Conservation (phyloP, 2,113 vertebrate genomes). For the Merops nubicus region DNA sequence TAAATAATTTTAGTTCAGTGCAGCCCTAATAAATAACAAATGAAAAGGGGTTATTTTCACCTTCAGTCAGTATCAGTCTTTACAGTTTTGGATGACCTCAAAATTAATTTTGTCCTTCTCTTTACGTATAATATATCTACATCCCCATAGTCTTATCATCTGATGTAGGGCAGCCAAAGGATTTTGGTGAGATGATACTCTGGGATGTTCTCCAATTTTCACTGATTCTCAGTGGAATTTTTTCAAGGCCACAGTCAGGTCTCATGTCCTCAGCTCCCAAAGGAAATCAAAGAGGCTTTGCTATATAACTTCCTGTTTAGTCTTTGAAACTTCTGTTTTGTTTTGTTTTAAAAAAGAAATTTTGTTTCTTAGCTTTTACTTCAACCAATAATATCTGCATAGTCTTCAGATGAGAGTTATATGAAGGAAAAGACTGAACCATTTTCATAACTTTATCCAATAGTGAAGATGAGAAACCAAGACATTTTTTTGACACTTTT, state of each 20-base stretch:
- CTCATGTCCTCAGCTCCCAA: not conserved
- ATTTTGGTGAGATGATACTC: not conserved
- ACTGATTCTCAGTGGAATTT: not conserved
- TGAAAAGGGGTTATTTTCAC: not conserved
- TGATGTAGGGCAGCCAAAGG: slow-evolving; percentile 5
- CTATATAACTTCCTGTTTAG: not conserved
- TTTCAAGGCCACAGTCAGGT: slow-evolving; percentile 8
- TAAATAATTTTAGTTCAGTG: not conserved
- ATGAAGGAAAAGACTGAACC: not conserved
- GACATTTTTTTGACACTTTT: not conserved
- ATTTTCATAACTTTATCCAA: not conserved
- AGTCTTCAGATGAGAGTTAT: not conserved
- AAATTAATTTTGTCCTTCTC: not conserved
- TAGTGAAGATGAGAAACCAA: not conserved
- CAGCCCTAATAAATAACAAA: not conserved
- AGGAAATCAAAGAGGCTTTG: slow-evolving; percentile 1
- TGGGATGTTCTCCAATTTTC: slow-evolving; percentile 44
- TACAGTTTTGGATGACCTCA: not conserved
- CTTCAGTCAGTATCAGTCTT: not conserved
- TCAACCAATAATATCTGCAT: not conserved
- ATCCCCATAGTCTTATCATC: not conserved
- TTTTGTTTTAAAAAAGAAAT: not conserved
- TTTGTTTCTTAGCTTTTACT: not conserved
- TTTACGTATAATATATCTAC: not conserved
- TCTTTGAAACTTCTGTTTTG: not conserved